Conservation (phyloP, 2,888 invertebrate genomes). For the Erebia epiphron region DNA sequence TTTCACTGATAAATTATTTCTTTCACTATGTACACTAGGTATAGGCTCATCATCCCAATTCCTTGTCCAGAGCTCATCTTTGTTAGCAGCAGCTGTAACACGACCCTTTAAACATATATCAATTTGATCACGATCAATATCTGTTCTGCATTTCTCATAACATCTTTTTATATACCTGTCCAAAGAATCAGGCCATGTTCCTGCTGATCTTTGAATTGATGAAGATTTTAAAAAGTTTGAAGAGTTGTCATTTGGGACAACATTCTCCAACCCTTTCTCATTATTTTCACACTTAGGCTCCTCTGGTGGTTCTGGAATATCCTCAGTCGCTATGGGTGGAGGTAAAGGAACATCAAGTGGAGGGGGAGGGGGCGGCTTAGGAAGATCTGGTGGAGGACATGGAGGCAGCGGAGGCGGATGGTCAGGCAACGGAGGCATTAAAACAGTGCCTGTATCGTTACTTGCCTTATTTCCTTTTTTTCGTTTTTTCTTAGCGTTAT, state of each 20-base stretch:
- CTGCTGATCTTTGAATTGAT: conserved; percentile 68
- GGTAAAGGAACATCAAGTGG: conserved; percentile 69
- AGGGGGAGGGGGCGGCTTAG: conserved; percentile 63
- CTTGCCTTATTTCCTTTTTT: conserved; percentile 86
- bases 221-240: conserved; percentile 64
- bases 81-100: conserved; percentile 94
- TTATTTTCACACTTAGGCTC: conserved; percentile 48
- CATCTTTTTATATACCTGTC: conserved; percentile 95
- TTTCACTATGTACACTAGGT: conserved; percentile 92
- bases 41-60: conserved; percentile 98
- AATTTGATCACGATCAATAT: conserved; percentile 95
- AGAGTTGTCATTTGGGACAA: conserved; percentile 56
- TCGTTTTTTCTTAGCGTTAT: conserved; percentile 88
- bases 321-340: conserved; percentile 73
- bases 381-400: conserved; percentile 75
- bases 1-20: conserved; percentile 86
- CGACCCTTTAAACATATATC: conserved; percentile 97
- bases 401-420: conserved; percentile 80
- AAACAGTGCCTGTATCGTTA: conserved; percentile 57
- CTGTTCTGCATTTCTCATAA: conserved; percentile 94
- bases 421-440: conserved; percentile 81
- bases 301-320: conserved; percentile 68
- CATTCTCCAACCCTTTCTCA: conserved; percentile 48
- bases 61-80: conserved; percentile 93
- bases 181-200: conserved; percentile 90